Evolutionary conservation across 2,888 invertebrate genomes (phyloP), one percentile per base, ranked within the genome.

Genomic region (Escarpia spicata): DNA sequence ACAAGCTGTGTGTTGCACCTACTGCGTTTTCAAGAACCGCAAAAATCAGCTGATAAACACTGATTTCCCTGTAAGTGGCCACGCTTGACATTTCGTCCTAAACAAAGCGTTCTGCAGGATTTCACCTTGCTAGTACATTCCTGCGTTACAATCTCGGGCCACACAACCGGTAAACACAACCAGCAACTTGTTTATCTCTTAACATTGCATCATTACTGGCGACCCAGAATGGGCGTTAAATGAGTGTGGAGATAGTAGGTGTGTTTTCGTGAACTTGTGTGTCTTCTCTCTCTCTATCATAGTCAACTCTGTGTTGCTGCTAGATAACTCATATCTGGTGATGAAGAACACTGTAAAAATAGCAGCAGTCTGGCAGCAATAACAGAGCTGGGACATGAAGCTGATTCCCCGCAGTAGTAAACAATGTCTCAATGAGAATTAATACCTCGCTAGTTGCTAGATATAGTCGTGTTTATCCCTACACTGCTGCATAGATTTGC

Each of bases 41-140:
- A 15, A 75, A n/a, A 15, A 4, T 75, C 75, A 26, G 19, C 75
- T 75, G 75, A 75, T 75, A 75, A 75, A 75, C 75, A 75, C 26
- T 75, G 75, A 75, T 75, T 75, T 75, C 75, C 26, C n/a, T 75
- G 75, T 75, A 75, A 75, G 75, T 75, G 75, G 75, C 26, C 75
- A 75, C 75, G 15, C 75, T 75, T 75, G 75, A 75, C 75, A 75
- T 19, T 75, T 75, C 19, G 4, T 26, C 26, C 19, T 75, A 75
- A 75, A 75, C 75, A 75, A 75, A 75, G 75, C 75, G 19, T 75
- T 75, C 19, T 75, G 75, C 75, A 75, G 26, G 75, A 75, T 75
- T 26, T 75, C n/a, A 75, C 26, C 75, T 37, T 52, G 52, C 52
- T 26, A 75, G 75, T 26, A 75, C 26, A 75, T 75, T 75, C 75